Conservation (phyloP, 2,888 invertebrate species). For the Melipona beecheii region DNA sequence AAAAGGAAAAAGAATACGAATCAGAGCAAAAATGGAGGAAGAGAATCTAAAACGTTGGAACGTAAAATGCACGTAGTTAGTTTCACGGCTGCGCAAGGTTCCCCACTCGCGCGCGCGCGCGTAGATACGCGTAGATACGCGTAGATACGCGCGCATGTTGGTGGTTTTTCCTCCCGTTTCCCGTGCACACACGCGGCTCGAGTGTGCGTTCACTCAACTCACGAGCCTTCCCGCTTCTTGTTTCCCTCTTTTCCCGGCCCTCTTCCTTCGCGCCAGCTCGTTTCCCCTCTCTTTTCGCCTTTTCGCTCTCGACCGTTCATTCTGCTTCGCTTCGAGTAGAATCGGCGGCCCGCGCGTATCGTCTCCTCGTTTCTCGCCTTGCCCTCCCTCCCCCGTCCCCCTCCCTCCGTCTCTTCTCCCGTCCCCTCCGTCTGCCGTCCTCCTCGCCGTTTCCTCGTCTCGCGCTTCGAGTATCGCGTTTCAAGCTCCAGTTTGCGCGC, state of each 20-base stretch:
- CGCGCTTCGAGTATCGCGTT: constrained; percentile 74
- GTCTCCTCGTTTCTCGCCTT: not conserved
- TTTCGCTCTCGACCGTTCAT: constrained; percentile 37
- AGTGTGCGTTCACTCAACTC: constrained; percentile 58
- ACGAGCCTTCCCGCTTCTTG: constrained; percentile 41
- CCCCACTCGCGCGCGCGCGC: not conserved
- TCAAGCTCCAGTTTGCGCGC: constrained; percentile 70
- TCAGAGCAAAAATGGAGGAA: not conserved
- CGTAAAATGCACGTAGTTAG: constrained; percentile 15
- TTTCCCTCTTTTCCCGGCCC: constrained; percentile 53
- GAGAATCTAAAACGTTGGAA: constrained; percentile 5
- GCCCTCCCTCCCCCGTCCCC: no score
- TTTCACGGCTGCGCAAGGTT: constrained; percentile 4
- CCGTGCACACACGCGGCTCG: constrained; percentile 30
- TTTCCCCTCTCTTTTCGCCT: constrained; percentile 50
- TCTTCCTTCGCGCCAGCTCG: constrained; percentile 50
- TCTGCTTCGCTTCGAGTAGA: constrained; percentile 52
- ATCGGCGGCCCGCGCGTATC: constrained; percentile 40
- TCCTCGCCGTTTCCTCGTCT: not conserved
- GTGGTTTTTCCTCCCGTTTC: constrained; percentile 23
- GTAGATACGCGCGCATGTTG: not conserved
- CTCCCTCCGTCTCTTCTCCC: no score
- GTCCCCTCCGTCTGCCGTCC: no score
- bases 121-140: no score
- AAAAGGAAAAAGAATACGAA: not conserved